Percentiles rank a stretch among this genome's conserved stretches.
Conservation (phyloP, 2,888 invertebrate species). For the Glaucopsyche alexis region DNA sequence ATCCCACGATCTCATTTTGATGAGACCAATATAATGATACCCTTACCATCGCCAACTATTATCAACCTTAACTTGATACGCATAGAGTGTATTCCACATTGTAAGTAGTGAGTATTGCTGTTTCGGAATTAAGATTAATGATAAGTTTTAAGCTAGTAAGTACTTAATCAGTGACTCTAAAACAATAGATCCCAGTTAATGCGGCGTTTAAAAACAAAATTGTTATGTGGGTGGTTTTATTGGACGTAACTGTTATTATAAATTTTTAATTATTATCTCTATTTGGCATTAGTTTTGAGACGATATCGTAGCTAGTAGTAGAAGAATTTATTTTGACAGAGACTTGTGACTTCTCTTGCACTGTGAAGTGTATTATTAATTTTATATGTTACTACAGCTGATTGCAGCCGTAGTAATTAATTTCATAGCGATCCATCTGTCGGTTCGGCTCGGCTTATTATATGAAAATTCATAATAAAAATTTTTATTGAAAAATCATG, state of each 20-base stretch:
- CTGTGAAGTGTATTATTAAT: no score
- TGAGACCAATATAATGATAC: slow-evolving; percentile 67
- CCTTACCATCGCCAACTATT: slow-evolving; percentile 52
- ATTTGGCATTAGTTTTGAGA: background rate
- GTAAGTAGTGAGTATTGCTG: slow-evolving; percentile 75
- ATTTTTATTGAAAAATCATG: no score
- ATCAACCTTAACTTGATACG: slow-evolving; percentile 57
- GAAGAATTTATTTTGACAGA: no score
- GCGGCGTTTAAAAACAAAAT: slow-evolving; percentile 64
- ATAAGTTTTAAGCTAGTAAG: slow-evolving; percentile 74
- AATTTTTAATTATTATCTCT: slow-evolving; percentile 10
- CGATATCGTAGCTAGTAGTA: no score
- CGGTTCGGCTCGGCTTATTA: no score
- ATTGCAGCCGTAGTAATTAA: no score
- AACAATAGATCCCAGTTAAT: slow-evolving; percentile 60
- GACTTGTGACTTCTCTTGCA: no score
- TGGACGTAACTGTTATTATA: slow-evolving; percentile 32
- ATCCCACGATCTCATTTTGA: slow-evolving; percentile 79
- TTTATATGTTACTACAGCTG: no score
- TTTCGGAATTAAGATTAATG: slow-evolving; percentile 80
- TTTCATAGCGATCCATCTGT: no score
- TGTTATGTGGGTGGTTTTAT: slow-evolving; percentile 57
- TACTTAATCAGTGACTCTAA: slow-evolving; percentile 74
- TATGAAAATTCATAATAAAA: no score
- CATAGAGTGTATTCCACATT: slow-evolving; percentile 54